Percentiles rank a stretch among this genome's conserved stretches.
phyloP scores from a whole-genome alignment of 2,888 invertebrate genomes.

The Papilio demoleus region DNA sequence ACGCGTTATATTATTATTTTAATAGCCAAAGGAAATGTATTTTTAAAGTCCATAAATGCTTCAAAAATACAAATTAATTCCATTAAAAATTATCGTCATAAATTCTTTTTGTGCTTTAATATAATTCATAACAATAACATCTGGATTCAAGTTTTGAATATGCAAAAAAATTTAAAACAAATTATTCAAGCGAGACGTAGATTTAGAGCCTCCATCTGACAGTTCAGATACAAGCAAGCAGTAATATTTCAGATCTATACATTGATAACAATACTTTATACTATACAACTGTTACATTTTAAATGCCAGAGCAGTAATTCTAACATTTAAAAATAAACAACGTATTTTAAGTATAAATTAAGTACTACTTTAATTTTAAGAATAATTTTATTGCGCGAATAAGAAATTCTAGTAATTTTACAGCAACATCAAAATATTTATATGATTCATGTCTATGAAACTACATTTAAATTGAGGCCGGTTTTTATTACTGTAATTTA shows the following conservation, averaged over 20 bases:
- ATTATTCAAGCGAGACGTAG: constrained; percentile 38
- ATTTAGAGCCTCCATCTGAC: constrained; percentile 40
- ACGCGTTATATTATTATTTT: neutral
- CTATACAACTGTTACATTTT: constrained; percentile 36
- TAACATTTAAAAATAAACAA: constrained; percentile 40
- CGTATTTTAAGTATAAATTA: too few species aligned
- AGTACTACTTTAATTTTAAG: constrained; percentile 41
- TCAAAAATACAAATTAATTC: neutral
- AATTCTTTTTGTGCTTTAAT: constrained; percentile 24
- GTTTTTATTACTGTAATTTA: too few species aligned
- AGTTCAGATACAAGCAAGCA: constrained; percentile 36
- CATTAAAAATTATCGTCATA: neutral
- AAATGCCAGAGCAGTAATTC: constrained; percentile 40
- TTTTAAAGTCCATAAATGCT: neutral
- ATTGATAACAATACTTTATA: constrained; percentile 41
- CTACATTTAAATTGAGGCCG: too few species aligned
- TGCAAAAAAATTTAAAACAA: constrained; percentile 37
- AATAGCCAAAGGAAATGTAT: neutral
- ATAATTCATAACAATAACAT: constrained; percentile 30
- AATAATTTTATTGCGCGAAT: constrained; percentile 49
- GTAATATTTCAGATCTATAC: constrained; percentile 42
- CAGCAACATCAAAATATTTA: too few species aligned
- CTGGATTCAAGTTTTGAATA: constrained; percentile 38
- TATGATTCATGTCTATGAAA: too few species aligned
- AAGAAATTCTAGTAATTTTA: constrained; percentile 54